phyloP scores from a whole-genome alignment of 1,140 invertebrate species.

The Macrosteles quadrilineatus region DNA sequence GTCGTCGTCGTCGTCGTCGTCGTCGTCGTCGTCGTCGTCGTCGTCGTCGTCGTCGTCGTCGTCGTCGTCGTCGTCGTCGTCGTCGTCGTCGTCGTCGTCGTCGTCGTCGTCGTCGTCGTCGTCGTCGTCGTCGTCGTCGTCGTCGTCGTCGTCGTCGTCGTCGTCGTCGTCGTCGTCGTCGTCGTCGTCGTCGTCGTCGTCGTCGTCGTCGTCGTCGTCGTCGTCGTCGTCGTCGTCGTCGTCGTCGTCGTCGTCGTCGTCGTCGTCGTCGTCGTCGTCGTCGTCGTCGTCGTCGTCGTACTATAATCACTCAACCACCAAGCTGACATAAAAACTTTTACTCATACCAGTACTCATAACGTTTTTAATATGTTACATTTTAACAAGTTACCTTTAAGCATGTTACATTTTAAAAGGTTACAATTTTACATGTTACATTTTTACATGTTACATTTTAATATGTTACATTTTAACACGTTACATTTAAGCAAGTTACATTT shows the following conservation, averaged over 20 bases:
- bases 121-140: background rate
- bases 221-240: background rate
- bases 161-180: background rate
- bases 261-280: background rate
- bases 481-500: too few species aligned
- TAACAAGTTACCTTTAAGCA: too few species aligned
- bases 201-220: background rate
- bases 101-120: background rate
- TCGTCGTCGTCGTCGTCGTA: too few species aligned
- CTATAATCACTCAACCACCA: too few species aligned
- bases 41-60: conserved; percentile 1
- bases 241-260: background rate
- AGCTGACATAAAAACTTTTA: too few species aligned
- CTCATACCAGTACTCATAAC: too few species aligned
- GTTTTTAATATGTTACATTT: too few species aligned
- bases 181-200: background rate
- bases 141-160: background rate
- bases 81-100: background rate
- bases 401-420: too few species aligned
- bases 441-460: too few species aligned
- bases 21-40: background rate
- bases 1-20: background rate
- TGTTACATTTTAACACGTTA: too few species aligned
- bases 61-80: background rate
- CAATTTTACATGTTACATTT: too few species aligned